Percentiles rank a stretch among this genome's conserved stretches.
phyloP scores from a whole-genome alignment of 2,113 vertebrate species.

The Pseudopodoces humilis region DNA sequence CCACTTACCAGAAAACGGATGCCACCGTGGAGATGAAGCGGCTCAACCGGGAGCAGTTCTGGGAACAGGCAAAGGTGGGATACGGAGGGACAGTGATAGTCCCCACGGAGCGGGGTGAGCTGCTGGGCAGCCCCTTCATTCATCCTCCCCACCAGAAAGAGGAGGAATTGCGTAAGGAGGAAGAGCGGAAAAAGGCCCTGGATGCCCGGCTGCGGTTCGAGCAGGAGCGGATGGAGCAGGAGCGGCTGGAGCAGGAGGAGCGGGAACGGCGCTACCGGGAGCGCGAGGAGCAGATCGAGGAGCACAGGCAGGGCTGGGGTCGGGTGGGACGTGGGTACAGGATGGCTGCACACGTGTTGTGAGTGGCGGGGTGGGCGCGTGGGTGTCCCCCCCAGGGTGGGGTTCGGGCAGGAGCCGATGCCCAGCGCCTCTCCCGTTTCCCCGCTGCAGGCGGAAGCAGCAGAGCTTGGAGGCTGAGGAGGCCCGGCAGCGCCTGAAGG shows the following conservation, averaged over 20 bases:
- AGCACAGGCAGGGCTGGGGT: conserved; percentile 81
- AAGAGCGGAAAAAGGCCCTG: conserved; percentile 86
- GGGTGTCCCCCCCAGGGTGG: background rate
- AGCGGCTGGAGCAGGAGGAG: conserved; percentile 93
- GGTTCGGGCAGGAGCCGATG: background rate
- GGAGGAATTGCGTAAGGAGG: conserved; percentile 94
- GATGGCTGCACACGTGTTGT: rapidly evolving
- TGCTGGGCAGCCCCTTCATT: background rate
- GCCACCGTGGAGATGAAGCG: conserved; percentile 98
- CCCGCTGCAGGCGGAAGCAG: conserved; percentile 82
- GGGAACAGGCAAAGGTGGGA: conserved; percentile 95
- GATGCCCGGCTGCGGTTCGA: conserved; percentile 92
- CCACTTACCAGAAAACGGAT: conserved; percentile 94
- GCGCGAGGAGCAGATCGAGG: conserved; percentile 91
- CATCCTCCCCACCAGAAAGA: conserved; percentile 79
- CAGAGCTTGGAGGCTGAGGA: conserved; percentile 90
- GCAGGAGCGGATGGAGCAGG: conserved; percentile 95
- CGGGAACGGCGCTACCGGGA: conserved; percentile 90
- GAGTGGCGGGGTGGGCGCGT: rapidly evolving
- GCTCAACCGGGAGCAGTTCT: conserved; percentile 96
- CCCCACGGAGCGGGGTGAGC: rapidly evolving
- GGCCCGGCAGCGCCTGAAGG: conserved; percentile 82
- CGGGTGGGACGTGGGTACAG: rapidly evolving
- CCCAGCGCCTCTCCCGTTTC: background rate
- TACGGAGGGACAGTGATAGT: rapidly evolving